These are phyloP conservation scores for Orgyia antiqua DNA, from an alignment of 2,888 invertebrate species.

Conservation along the genomic window DNA sequence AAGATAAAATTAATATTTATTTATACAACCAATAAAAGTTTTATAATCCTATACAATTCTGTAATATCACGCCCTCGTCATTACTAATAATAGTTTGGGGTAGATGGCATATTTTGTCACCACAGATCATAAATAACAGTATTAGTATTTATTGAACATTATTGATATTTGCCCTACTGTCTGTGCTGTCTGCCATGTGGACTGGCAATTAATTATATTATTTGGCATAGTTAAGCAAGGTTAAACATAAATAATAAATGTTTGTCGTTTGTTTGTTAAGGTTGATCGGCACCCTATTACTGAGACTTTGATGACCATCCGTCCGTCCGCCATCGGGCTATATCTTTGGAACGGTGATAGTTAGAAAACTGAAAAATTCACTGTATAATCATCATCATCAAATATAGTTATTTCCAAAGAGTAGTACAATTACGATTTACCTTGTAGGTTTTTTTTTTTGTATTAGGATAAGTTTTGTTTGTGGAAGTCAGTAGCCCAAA, in stretches of 20 bases:
- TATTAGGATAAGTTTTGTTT: too few relatives aligned
- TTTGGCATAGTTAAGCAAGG: constrained; percentile 24
- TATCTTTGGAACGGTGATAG: too few relatives aligned
- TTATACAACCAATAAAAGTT: constrained; percentile 43
- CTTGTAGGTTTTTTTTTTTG: too few relatives aligned
- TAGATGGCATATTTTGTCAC: constrained; percentile 47
- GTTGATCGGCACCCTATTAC: too few relatives aligned
- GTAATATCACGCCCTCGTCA: constrained; percentile 57
- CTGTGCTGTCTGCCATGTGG: constrained; percentile 22
- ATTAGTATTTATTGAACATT: constrained; percentile 47
- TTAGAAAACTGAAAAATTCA: too few relatives aligned
- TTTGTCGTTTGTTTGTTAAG: too few relatives aligned
- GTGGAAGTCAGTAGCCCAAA: too few relatives aligned
- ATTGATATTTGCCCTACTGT: constrained; percentile 44
- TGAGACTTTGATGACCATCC: too few relatives aligned
- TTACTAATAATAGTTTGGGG: constrained; percentile 29
- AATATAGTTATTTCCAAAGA: too few relatives aligned
- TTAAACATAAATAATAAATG: background rate
- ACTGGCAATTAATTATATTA: constrained; percentile 14
- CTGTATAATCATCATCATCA: too few relatives aligned
- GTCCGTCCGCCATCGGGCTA: too few relatives aligned
- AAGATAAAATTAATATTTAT: constrained; percentile 30
- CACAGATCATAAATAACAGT: constrained; percentile 60
- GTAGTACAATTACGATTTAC: too few relatives aligned
- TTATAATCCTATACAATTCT: constrained; percentile 48